Evolutionary conservation across 1,140 invertebrate genomes (phyloP).

Genomic region (Drosophila quadrilineata): DNA sequence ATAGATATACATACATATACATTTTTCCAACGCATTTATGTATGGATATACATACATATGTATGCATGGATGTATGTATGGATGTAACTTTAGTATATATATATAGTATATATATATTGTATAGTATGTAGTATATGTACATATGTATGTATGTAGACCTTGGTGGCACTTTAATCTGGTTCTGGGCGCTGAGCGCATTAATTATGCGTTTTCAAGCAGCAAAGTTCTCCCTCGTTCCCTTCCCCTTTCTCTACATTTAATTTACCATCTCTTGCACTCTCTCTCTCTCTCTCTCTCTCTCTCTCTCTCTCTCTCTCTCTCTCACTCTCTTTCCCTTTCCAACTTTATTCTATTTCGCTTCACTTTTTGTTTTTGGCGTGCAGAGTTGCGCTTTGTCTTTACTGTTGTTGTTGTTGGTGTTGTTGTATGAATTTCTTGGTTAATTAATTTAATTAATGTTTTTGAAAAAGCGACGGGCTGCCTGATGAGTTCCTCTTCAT

Average conservation of each 20-base stretch:
- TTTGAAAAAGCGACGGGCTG: conserved; percentile 63
- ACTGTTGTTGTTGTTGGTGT: conserved; percentile 7
- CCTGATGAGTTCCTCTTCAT: conserved; percentile 40
- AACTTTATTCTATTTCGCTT: conserved; percentile 18
- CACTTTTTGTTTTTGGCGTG: conserved; percentile 34
- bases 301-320: no score
- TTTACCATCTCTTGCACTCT: no score
- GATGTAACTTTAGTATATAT: no score
- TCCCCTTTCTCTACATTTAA: no score
- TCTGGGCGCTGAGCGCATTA: conserved; percentile 78
- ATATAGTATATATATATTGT: no score
- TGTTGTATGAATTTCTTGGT: conserved; percentile 58
- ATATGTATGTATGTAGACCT: conserved; percentile 2
- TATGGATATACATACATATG: no score
- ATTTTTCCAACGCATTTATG: no score
- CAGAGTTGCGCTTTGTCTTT: conserved; percentile 15
- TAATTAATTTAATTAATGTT: conserved; percentile 80
- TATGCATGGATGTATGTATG: no score
- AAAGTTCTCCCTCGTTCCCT: no score
- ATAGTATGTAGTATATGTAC: no score
- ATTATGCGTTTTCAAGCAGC: conserved; percentile 74
- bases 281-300: no score
- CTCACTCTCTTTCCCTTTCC: conserved; percentile 5
- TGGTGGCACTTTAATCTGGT: conserved; percentile 68
- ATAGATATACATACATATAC: no score